These are phyloP conservation scores for Tetrapedia diversipes DNA, from an alignment of 2,888 invertebrate genomes.

Conservation along the genomic window DNA sequence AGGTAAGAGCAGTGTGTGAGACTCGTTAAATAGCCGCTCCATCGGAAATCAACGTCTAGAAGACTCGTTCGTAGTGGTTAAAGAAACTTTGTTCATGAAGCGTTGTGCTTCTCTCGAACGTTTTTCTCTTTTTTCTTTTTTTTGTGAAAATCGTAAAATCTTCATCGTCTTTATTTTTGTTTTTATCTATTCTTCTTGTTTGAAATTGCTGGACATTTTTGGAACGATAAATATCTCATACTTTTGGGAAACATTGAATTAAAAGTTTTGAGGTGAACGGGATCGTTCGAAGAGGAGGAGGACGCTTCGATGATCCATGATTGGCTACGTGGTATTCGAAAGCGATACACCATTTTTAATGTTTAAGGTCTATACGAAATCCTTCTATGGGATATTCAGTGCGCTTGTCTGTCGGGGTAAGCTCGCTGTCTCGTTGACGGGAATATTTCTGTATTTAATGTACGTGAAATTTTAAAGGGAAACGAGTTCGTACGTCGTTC, in stretches of 20 bases:
- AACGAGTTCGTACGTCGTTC: background rate
- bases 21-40: conserved; percentile 70
- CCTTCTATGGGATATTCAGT: conserved; percentile 48
- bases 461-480: conserved; percentile 4
- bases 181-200: too few relatives aligned
- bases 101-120: conserved; percentile 39
- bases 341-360: conserved; percentile 78
- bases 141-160: background rate
- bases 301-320: conserved; percentile 70
- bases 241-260: too few relatives aligned
- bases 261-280: background rate
- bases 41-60: conserved; percentile 71
- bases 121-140: background rate
- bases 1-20: conserved; percentile 20
- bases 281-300: conserved; percentile 29
- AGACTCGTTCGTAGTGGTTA: conserved; percentile 67
- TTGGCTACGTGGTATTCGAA: conserved; percentile 81
- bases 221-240: too few relatives aligned
- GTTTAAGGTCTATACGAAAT: conserved; percentile 68
- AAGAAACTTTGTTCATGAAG: conserved; percentile 40
- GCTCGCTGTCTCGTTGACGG: conserved; percentile 53
- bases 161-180: too few relatives aligned
- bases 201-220: too few relatives aligned
- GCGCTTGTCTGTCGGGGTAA: conserved; percentile 49
- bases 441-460: conserved; percentile 53